Conservation (phyloP, 2,888 invertebrate species). For the Aleiodes testaceus region DNA sequence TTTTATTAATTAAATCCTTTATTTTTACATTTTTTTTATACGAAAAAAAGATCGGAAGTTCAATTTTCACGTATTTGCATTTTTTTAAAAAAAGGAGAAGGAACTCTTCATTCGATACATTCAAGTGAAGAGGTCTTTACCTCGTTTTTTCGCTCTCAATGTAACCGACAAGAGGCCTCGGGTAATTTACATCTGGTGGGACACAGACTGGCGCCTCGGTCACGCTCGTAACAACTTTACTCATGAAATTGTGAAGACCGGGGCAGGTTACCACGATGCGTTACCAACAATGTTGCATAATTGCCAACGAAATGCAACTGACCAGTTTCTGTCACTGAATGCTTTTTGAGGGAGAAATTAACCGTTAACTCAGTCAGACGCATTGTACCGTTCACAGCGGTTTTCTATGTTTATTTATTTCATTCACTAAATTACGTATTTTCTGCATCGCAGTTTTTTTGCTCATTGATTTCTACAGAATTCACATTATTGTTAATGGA, state of each 20-base stretch:
- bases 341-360: background rate
- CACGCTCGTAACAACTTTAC: conserved; percentile 53
- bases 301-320: conserved; percentile 42
- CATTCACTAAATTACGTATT: background rate
- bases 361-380: conserved; percentile 1
- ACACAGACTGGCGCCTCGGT: conserved; percentile 40
- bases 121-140: too few relatives aligned
- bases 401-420: background rate
- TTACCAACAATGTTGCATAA: conserved; percentile 53
- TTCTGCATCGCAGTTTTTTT: too few relatives aligned
- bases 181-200: conserved; percentile 18
- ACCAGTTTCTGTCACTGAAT: conserved; percentile 44
- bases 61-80: background rate
- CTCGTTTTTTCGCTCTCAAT: too few relatives aligned
- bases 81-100: too few relatives aligned
- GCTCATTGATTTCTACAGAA: too few relatives aligned
- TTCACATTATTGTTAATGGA: too few relatives aligned
- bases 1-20: background rate
- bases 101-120: too few relatives aligned
- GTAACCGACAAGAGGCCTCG: conserved; percentile 1
- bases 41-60: background rate
- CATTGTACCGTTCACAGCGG: background rate
- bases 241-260: conserved; percentile 55
- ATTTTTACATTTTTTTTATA: background rate
- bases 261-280: conserved; percentile 42